Evolutionary conservation across 2,113 vertebrate genomes (phyloP).

Genomic region (Trachemys scripta): DNA sequence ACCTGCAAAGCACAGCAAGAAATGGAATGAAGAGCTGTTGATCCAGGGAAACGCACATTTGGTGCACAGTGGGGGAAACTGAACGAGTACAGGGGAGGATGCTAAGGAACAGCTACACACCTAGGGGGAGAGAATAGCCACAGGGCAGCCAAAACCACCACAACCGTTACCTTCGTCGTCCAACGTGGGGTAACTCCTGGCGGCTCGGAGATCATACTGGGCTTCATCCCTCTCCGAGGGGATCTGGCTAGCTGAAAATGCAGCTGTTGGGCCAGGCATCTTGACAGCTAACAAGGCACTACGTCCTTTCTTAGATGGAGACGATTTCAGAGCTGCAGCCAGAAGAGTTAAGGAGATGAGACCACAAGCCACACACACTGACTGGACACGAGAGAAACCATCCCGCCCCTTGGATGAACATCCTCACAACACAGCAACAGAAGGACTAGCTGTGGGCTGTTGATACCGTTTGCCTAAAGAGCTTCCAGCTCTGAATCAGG

Average conservation of each 20-base stretch:
- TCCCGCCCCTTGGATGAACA: not conserved
- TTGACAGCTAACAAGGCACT: conserved; percentile 88
- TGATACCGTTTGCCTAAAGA: not conserved
- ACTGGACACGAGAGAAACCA: not conserved
- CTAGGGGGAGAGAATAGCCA: not conserved
- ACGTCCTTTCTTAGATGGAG: conserved; percentile 96
- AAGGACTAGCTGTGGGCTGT: not conserved
- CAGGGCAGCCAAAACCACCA: not conserved
- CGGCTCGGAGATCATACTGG: conserved; percentile 91
- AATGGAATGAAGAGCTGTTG: conserved; percentile 6
- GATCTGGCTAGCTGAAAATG: conserved; percentile 95
- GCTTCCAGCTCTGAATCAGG: not conserved
- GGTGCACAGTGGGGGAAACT: not conserved
- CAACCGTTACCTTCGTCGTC: conserved; percentile 90
- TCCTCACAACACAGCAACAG: fast-evolving
- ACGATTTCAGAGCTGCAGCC: conserved; percentile 92
- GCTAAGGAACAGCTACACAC: not conserved
- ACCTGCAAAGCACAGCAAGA: conserved; percentile 68
- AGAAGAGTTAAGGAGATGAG: not conserved
- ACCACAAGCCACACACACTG: fast-evolving
- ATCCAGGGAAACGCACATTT: not conserved
- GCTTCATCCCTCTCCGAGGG: conserved; percentile 90
- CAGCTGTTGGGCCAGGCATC: conserved; percentile 86
- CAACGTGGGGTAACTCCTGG: conserved; percentile 93
- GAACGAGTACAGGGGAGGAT: not conserved